Percentiles rank a stretch among this genome's conserved stretches.
Conservation (phyloP, 2,113 vertebrate species). For the Macrotis lagotis region DNA sequence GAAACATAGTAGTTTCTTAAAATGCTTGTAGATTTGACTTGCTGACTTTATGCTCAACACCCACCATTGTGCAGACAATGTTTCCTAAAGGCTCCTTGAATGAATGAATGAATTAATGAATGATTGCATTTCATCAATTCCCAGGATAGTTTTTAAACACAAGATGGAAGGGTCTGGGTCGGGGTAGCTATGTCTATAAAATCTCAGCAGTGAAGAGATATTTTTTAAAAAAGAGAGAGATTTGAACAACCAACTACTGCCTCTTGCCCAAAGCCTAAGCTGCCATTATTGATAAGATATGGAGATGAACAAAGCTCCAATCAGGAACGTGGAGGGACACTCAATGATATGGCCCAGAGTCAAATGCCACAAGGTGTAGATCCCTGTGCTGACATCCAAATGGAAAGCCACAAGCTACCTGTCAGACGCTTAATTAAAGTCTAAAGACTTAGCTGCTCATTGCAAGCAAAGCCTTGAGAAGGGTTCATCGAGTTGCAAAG, state of each 20-base stretch:
- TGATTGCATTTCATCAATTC: neutral
- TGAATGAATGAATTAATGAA: neutral
- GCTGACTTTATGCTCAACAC: neutral
- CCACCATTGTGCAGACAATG: neutral
- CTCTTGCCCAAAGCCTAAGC: neutral
- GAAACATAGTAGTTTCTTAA: neutral
- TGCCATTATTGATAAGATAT: neutral
- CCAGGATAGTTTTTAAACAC: neutral
- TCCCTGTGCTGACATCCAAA: neutral
- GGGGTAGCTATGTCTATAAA: neutral
- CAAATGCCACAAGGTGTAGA: neutral
- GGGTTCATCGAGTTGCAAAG: neutral
- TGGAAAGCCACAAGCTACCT: neutral
- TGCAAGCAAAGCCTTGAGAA: neutral
- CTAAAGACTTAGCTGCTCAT: neutral
- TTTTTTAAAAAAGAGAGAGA: neutral
- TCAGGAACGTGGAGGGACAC: neutral
- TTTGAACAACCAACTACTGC: neutral
- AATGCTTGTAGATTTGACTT: neutral
- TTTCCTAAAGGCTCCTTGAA: neutral
- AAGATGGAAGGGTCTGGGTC: neutral
- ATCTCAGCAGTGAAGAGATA: neutral
- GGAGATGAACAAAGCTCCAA: neutral
- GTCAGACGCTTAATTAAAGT: neutral
- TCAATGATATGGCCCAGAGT: neutral